A percentile compares a stretch with the other conserved stretches of the same genome.
Evolutionary conservation across 2,888 invertebrate species (phyloP).

Genomic region (Phymatocera aterrima): DNA sequence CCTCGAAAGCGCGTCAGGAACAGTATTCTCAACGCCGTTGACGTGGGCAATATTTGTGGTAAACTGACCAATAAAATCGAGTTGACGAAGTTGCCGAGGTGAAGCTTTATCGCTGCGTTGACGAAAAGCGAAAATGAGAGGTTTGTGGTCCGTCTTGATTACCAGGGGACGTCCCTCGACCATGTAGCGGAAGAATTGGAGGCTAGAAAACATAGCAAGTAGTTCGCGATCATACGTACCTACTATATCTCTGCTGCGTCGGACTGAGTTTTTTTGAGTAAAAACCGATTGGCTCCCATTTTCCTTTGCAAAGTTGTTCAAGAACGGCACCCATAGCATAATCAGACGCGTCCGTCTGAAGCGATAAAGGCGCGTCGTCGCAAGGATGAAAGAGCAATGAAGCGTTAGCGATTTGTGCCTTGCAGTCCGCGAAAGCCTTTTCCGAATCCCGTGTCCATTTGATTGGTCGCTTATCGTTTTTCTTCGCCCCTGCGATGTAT

Average conservation of each 20-base stretch:
- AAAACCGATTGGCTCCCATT: slow-evolving; percentile 45
- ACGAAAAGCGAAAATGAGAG: slow-evolving; percentile 45
- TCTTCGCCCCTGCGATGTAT: slow-evolving; percentile 47
- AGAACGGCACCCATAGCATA: slow-evolving; percentile 45
- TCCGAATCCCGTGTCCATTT: slow-evolving; percentile 50
- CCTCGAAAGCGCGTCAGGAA: slow-evolving; percentile 52
- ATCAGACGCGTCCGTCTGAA: slow-evolving; percentile 51
- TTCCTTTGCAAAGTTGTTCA: slow-evolving; percentile 20
- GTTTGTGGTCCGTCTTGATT: slow-evolving; percentile 49
- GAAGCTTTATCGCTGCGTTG: slow-evolving; percentile 43
- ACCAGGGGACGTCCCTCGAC: slow-evolving; percentile 47
- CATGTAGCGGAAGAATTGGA: background rate
- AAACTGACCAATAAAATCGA: slow-evolving; percentile 49
- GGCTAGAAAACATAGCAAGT: background rate
- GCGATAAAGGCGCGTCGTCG: slow-evolving; percentile 32
- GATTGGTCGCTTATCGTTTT: slow-evolving; percentile 52
- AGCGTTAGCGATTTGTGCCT: slow-evolving; percentile 44
- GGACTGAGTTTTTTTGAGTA: slow-evolving; percentile 24
- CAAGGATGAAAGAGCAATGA: slow-evolving; percentile 51
- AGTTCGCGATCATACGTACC: slow-evolving; percentile 52
- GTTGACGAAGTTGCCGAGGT: slow-evolving; percentile 44
- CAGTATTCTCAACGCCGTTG: slow-evolving; percentile 50
- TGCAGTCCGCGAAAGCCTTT: slow-evolving; percentile 52
- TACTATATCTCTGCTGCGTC: slow-evolving; percentile 53
- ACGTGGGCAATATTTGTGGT: slow-evolving; percentile 47